Evolutionary conservation across 2,797 vertebrate species (phyloP).

Genomic region (Xenops minutus): DNA sequence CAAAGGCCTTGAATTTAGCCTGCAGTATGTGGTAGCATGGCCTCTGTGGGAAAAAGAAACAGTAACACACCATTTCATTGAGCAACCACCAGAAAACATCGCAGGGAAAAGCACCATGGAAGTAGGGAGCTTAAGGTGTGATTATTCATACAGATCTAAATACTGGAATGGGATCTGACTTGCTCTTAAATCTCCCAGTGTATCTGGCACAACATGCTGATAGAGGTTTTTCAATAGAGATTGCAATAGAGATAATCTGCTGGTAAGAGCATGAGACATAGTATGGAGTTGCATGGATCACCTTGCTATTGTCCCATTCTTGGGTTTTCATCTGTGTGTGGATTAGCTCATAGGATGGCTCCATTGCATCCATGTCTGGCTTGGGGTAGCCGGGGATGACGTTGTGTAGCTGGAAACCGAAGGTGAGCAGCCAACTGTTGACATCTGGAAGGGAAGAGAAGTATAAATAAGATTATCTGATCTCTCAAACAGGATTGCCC

Average conservation of each 20-base stretch:
- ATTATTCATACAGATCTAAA: not conserved
- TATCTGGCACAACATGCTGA: not conserved
- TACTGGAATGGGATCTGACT: not conserved
- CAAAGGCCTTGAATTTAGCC: not conserved
- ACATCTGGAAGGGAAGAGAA: slow-evolving; percentile 85
- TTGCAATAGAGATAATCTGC: not conserved
- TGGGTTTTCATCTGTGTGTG: slow-evolving; percentile 97
- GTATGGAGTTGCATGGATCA: slow-evolving; percentile 56
- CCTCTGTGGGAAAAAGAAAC: not conserved
- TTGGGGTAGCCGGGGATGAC: slow-evolving; percentile 96
- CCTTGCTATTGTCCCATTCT: slow-evolving; percentile 98
- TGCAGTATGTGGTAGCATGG: not conserved
- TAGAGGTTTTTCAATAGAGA: not conserved
- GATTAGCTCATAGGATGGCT: slow-evolving; percentile 92
- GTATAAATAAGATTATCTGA: slow-evolving; percentile 2
- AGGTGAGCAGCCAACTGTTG: slow-evolving; percentile 98
- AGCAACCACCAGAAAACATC: not conserved
- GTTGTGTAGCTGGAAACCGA: slow-evolving; percentile 97
- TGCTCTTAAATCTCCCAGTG: accelerated
- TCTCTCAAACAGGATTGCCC: not conserved
- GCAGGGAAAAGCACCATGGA: not conserved
- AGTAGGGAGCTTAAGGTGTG: not conserved
- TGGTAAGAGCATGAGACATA: not conserved
- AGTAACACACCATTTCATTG: not conserved
- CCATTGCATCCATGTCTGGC: slow-evolving; percentile 88